These are phyloP conservation scores for Epinotia ramella DNA, from an alignment of 2,888 invertebrate genomes.

Conservation along the genomic window DNA sequence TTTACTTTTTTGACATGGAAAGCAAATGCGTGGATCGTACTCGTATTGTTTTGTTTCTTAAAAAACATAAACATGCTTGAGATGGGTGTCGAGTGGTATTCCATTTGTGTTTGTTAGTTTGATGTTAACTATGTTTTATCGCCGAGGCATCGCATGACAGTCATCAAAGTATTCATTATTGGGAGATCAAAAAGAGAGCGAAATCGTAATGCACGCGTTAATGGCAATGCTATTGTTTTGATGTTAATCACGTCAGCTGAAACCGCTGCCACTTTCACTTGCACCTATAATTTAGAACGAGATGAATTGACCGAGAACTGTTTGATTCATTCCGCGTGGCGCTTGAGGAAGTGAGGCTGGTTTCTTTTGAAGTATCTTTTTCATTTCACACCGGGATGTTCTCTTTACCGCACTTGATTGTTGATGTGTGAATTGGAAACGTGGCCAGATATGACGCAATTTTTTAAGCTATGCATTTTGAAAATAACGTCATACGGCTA, in stretches of 20 bases:
- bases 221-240: slow-evolving; percentile 58
- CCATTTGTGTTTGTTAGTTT: slow-evolving; percentile 8
- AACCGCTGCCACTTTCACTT: slow-evolving; percentile 41
- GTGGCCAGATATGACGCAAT: no score
- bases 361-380: slow-evolving; percentile 13
- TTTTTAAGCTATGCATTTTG: no score
- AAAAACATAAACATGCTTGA: slow-evolving; percentile 33
- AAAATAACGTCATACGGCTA: background rate
- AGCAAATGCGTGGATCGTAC: slow-evolving; percentile 20
- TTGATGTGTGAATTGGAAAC: background rate
- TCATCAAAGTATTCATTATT: slow-evolving; percentile 34
- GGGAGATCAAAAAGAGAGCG: slow-evolving; percentile 45
- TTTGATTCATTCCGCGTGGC: slow-evolving; percentile 20
- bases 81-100: slow-evolving; percentile 24
- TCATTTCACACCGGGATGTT: background rate
- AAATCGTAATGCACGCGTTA: slow-evolving; percentile 48
- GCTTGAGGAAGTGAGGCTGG: slow-evolving; percentile 1
- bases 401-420: slow-evolving; percentile 1
- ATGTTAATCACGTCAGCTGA: slow-evolving; percentile 45
- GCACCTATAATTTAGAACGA: slow-evolving; percentile 39
- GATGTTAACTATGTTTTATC: slow-evolving; percentile 36
- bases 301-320: slow-evolving; percentile 28
- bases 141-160: slow-evolving; percentile 38
- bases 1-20: slow-evolving; percentile 39
- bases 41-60: slow-evolving; percentile 30